Evolutionary conservation across 2,113 vertebrate genomes (phyloP).

Genomic region (Origma solitaria): DNA sequence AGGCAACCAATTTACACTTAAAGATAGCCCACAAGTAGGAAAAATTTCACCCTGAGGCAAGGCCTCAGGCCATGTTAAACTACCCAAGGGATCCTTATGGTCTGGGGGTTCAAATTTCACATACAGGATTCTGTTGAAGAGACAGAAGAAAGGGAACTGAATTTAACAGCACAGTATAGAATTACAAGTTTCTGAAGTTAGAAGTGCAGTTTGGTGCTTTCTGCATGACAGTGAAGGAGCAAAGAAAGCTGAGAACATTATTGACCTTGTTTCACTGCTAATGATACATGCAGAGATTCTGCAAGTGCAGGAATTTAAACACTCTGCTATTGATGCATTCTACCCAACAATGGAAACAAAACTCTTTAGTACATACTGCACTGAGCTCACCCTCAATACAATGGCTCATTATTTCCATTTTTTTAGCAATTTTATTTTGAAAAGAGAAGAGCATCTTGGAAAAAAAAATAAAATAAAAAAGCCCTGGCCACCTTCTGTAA

Average conservation of each 20-base stretch:
- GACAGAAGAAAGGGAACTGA: background rate
- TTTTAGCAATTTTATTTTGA: background rate
- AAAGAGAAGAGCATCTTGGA: background rate
- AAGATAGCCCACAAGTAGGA: background rate
- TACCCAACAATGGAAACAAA: background rate
- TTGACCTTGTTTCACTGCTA: slow-evolving; percentile 35
- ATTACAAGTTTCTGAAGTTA: background rate
- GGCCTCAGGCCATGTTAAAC: background rate
- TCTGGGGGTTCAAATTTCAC: background rate
- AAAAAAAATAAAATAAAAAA: background rate
- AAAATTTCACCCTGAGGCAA: background rate
- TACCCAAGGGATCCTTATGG: background rate
- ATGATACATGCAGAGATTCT: slow-evolving; percentile 11
- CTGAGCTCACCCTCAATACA: background rate
- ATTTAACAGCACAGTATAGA: background rate
- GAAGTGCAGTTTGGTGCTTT: background rate
- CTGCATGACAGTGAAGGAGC: background rate
- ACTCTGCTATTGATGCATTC: background rate
- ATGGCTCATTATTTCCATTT: background rate
- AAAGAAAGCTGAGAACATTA: background rate
- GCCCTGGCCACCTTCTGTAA: background rate
- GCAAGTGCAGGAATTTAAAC: slow-evolving; percentile 14
- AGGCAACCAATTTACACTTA: background rate
- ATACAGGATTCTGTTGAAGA: background rate
- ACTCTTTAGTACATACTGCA: background rate